Evolutionary conservation across 2,888 invertebrate genomes (phyloP), one percentile per base, ranked within the genome.

Genomic region (Eurytoma adleriae): DNA sequence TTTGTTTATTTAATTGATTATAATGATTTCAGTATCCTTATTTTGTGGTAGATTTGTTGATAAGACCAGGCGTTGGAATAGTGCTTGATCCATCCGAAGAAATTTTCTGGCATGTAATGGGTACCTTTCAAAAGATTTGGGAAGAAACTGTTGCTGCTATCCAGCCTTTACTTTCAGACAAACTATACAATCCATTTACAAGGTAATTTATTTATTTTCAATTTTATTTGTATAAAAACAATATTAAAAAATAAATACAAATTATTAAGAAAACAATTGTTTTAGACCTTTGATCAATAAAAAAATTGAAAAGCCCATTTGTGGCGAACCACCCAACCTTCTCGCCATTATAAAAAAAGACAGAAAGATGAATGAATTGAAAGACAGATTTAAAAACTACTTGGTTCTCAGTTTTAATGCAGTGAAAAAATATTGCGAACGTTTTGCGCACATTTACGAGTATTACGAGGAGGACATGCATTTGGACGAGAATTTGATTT

Each of bases 261-360:
- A 12, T 50, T 50, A 50, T 50, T 50, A 4, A 50, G 50, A 10
- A 50, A 50, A 13, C 50, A 50, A 14, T 48, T 75, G 71, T 88
- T 90, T 67, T 85, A 95, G 95, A 79, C 97, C 97, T 0, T 93
- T 95, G 20, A 95, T 97, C 82, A 96, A 97, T 93, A 95, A 95
- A 20, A 95, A 96, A 86, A 93, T 94, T 86, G 96, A 96, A 84
- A 95, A 96, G 62, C 93, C 95, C 88, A 93, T 95, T 0, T 95
- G 95, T 76, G 96, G 96, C 1, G 92, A 93, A 48, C 94, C 96
- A 0, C 96, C 97, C 0, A 93, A 94, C 81, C 91, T 97, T 52
- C 91, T 92, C 59, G 94, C 94, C 85, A 93, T 96, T 72, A 92
- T 97, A 87, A 93, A 93, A 74, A 94, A 94, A 83, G 96, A 97